These are phyloP conservation scores for Pampusana beccarii DNA, from an alignment of 2,113 vertebrate species.

Conservation along the genomic window DNA sequence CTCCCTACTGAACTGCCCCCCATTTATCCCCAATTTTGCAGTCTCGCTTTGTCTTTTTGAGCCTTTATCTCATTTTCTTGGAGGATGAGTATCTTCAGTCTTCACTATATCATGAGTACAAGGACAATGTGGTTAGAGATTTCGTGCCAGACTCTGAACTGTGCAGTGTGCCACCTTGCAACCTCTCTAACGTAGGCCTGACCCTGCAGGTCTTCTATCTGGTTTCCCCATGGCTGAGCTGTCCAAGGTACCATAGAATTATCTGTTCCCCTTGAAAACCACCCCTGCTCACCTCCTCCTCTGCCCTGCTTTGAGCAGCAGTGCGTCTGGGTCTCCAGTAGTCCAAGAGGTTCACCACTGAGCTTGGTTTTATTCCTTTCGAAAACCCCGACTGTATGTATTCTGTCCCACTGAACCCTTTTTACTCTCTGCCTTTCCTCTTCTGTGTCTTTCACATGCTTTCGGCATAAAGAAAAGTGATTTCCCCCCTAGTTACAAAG, in stretches of 20 bases:
- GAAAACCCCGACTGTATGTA: not conserved
- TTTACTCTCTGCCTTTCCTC: not conserved
- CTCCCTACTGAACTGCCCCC: not conserved
- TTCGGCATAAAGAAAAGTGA: not conserved
- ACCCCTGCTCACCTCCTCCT: not conserved
- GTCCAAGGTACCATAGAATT: conserved; percentile 57
- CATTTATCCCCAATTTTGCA: not conserved
- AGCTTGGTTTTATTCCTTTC: not conserved
- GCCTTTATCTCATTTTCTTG: not conserved
- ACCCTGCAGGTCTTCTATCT: not conserved
- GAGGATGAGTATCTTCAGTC: not conserved
- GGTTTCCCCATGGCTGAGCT: conserved; percentile 27
- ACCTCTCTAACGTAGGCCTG: not conserved
- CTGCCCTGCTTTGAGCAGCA: not conserved
- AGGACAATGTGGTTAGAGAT: not conserved
- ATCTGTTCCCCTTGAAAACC: not conserved
- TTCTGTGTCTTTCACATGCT: not conserved
- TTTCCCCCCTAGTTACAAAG: not conserved
- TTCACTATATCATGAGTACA: not conserved
- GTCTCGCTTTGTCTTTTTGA: not conserved
- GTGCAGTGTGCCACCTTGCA: not conserved
- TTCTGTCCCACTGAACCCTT: not conserved
- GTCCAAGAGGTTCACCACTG: not conserved
- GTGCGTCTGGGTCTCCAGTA: not conserved
- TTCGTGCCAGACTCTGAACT: not conserved